phyloP scores from a whole-genome alignment of 2,113 vertebrate species.

The Gobiocypris rarus region DNA sequence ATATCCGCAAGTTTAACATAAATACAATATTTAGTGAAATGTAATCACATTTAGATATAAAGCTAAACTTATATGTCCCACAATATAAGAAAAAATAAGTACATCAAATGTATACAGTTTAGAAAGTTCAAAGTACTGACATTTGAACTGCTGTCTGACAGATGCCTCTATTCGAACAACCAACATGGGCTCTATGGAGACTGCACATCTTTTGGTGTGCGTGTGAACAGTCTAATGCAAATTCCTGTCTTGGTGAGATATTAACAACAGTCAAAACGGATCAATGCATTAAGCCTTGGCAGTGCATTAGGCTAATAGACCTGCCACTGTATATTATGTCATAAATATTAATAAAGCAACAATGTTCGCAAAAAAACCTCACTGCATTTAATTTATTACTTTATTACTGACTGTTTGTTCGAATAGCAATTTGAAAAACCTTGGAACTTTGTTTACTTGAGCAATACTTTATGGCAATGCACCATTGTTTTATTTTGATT shows the following conservation, averaged over 20 bases:
- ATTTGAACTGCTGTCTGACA: neutral
- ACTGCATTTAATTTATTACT: neutral
- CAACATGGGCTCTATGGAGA: neutral
- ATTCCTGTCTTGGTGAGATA: neutral
- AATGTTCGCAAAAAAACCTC: neutral
- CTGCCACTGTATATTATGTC: neutral
- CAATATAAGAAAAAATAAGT: too few species aligned
- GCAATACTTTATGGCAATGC: neutral
- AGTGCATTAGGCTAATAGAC: slow-evolving; percentile 15
- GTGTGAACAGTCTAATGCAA: slow-evolving; percentile 1
- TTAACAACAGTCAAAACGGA: neutral
- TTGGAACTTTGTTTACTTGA: neutral
- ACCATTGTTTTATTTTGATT: neutral
- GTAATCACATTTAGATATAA: too few species aligned
- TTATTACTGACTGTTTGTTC: neutral
- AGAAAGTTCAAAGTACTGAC: neutral
- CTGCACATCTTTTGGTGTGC: neutral
- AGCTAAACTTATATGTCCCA: too few species aligned
- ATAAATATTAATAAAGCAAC: slow-evolving; percentile 20
- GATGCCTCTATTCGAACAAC: neutral
- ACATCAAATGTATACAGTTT: neutral
- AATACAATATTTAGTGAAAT: too few species aligned
- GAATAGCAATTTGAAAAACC: neutral
- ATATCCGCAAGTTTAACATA: too few species aligned
- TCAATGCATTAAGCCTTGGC: neutral